Conservation (phyloP, 2,888 invertebrate species). For the Taenaris catops region DNA sequence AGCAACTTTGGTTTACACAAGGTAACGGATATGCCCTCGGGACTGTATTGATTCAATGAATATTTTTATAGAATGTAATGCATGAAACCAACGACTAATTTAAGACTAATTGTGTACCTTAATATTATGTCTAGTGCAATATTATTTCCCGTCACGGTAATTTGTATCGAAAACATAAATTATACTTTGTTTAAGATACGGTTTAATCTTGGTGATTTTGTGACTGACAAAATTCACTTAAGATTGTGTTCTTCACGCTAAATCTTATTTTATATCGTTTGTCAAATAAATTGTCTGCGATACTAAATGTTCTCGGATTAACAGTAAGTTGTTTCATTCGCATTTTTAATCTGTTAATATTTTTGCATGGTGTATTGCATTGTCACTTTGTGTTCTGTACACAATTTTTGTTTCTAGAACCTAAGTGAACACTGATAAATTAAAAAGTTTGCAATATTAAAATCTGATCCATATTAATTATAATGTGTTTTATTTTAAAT, state of each 20-base stretch:
- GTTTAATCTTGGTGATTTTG: slow-evolving; percentile 73
- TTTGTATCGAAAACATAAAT: slow-evolving; percentile 11
- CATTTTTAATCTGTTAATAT: slow-evolving; percentile 1
- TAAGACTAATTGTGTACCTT: slow-evolving; percentile 63
- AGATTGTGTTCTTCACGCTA: slow-evolving; percentile 39
- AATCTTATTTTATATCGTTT: slow-evolving; percentile 7
- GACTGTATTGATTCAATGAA: slow-evolving; percentile 76
- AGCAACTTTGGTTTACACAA: slow-evolving; percentile 75
- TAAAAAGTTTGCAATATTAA: slow-evolving; percentile 5
- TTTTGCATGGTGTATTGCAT: background rate
- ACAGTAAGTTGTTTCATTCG: background rate
- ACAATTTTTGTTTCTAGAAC: background rate
- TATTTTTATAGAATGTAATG: slow-evolving; percentile 16
- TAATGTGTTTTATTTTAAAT: too few relatives aligned
- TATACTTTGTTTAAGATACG: slow-evolving; percentile 4
- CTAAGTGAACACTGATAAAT: background rate
- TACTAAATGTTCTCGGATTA: slow-evolving; percentile 8
- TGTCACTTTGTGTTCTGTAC: slow-evolving; percentile 3
- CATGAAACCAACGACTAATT: slow-evolving; percentile 71
- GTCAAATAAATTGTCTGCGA: slow-evolving; percentile 6
- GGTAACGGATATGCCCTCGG: slow-evolving; percentile 86
- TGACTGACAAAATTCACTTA: slow-evolving; percentile 70
- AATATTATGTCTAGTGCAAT: slow-evolving; percentile 70
- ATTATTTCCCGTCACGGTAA: slow-evolving; percentile 40
- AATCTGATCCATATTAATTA: too few relatives aligned